Conservation (phyloP, 2,797 vertebrate species). For the Iguana delicatissima region DNA sequence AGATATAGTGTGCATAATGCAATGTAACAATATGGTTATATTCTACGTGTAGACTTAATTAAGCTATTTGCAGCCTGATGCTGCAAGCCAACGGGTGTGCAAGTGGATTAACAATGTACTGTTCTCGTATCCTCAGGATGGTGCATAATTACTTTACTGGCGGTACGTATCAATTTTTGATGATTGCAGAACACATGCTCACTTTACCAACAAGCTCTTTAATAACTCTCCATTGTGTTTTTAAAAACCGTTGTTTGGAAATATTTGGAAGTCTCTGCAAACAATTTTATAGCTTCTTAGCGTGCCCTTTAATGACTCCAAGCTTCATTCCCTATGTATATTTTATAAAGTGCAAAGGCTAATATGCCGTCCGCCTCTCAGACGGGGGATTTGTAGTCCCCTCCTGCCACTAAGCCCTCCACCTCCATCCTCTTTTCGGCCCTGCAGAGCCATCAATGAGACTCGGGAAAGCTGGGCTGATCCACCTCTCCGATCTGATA, state of each 20-base stretch:
- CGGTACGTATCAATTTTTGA: conserved; percentile 88
- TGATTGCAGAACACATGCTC: conserved; percentile 84
- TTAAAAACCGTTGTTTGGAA: conserved; percentile 79
- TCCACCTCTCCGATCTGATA: not conserved
- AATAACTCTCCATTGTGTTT: conserved; percentile 84
- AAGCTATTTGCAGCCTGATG: conserved; percentile 87
- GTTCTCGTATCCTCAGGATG: conserved; percentile 84
- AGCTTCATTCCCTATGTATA: conserved; percentile 60
- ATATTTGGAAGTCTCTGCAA: conserved; percentile 78
- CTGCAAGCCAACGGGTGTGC: conserved; percentile 86
- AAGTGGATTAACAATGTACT: conserved; percentile 85
- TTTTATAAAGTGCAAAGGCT: conserved; percentile 64
- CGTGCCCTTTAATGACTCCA: conserved; percentile 49
- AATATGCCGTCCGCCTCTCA: not conserved
- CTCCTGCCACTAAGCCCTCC: conserved; percentile 15
- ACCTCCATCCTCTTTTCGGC: not conserved
- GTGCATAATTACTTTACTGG: conserved; percentile 87
- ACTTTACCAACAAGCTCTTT: conserved; percentile 82
- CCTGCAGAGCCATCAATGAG: not conserved
- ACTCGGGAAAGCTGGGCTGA: conserved; percentile 5
- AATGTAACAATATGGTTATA: conserved; percentile 83
- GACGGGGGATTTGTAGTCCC: not conserved
- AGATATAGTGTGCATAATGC: conserved; percentile 82
- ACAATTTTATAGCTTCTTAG: conserved; percentile 68
- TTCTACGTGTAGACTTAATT: conserved; percentile 87